Evolutionary conservation across 1,140 invertebrate genomes (phyloP).

Genomic region (Drosophila sturtevanti): DNA sequence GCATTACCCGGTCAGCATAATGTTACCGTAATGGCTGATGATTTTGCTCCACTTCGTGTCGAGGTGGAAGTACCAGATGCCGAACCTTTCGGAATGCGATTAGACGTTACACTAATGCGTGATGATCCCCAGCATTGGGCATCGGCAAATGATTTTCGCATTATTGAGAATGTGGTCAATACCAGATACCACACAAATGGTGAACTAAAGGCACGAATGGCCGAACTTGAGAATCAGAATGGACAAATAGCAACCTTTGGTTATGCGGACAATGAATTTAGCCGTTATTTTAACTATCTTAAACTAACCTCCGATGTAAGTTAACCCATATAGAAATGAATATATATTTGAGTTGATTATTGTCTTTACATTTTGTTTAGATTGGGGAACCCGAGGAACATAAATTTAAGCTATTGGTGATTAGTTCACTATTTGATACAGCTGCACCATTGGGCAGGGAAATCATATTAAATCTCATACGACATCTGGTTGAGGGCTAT

Average conservation of each 20-base stretch:
- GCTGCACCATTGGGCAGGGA: constrained; percentile 92
- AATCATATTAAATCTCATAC: constrained; percentile 90
- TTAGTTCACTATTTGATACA: constrained; percentile 92
- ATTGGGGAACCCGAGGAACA: constrained; percentile 89
- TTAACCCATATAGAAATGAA: not conserved
- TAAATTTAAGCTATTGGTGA: constrained; percentile 91
- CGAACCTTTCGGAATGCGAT: constrained; percentile 84
- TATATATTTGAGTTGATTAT: not conserved
- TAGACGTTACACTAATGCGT: constrained; percentile 92
- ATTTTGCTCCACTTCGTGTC: constrained; percentile 86
- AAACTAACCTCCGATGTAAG: constrained; percentile 79
- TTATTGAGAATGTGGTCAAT: constrained; percentile 85
- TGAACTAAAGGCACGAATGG: constrained; percentile 86
- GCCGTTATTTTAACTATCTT: constrained; percentile 71
- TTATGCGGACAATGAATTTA: constrained; percentile 77
- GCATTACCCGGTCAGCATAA: constrained; percentile 94
- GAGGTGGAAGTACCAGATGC: constrained; percentile 86
- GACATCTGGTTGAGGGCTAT: constrained; percentile 90
- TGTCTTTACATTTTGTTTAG: constrained; percentile 80
- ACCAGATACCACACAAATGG: constrained; percentile 86
- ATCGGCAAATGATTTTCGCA: constrained; percentile 88
- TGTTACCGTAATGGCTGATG: constrained; percentile 88
- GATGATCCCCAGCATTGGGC: constrained; percentile 92
- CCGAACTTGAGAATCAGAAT: constrained; percentile 85
- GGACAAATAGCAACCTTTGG: constrained; percentile 75